phyloP scores from a whole-genome alignment of 1,140 invertebrate genomes.

The Ephestia elutella region DNA sequence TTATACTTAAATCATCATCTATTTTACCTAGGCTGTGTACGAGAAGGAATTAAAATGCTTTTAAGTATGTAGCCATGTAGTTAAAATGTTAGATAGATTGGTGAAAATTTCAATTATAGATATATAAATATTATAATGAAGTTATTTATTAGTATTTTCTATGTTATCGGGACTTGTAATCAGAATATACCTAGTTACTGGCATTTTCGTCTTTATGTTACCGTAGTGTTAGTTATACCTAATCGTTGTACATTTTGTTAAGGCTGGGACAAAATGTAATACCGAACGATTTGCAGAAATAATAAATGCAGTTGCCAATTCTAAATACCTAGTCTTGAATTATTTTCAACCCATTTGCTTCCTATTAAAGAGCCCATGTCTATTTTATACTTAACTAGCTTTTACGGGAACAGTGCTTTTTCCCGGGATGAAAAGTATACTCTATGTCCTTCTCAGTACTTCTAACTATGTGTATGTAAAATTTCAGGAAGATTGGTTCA shows the following conservation, averaged over 20 bases:
- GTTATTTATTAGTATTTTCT: background rate
- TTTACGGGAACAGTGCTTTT: too few relatives aligned
- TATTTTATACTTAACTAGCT: too few relatives aligned
- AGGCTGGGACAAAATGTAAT: constrained; percentile 66
- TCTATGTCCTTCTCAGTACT: too few relatives aligned
- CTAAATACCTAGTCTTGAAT: constrained; percentile 34
- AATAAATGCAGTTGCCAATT: constrained; percentile 66
- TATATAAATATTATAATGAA: background rate
- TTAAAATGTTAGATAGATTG: background rate
- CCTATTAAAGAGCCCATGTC: too few relatives aligned
- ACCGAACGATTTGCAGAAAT: constrained; percentile 29
- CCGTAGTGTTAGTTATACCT: background rate
- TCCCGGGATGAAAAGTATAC: too few relatives aligned
- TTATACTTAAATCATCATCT: too few relatives aligned
- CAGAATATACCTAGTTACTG: background rate
- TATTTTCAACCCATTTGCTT: constrained; percentile 14
- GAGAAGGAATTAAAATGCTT: too few relatives aligned
- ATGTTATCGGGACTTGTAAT: background rate
- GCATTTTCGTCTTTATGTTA: background rate
- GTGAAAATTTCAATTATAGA: constrained; percentile 1
- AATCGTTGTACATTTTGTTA: constrained; percentile 47
- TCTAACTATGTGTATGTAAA: too few relatives aligned
- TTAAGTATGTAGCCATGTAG: background rate
- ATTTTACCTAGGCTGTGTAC: too few relatives aligned
- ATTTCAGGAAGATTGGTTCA: too few relatives aligned